phyloP scores from a whole-genome alignment of 2,113 vertebrate genomes.

The Limanda limanda region DNA sequence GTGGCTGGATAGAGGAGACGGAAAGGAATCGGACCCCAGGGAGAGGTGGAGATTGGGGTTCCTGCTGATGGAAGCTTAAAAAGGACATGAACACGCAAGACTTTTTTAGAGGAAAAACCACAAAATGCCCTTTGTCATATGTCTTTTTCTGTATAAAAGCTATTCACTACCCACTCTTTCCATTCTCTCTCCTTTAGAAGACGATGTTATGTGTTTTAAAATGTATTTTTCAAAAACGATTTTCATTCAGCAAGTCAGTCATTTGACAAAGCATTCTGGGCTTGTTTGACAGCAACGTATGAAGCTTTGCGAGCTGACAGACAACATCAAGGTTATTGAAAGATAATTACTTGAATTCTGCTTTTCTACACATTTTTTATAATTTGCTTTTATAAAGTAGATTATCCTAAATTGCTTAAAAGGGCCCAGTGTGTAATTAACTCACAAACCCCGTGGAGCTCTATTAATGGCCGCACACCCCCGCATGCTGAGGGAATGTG shows the following conservation, averaged over 20 bases:
- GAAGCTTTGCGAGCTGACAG: background rate
- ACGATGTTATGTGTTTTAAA: background rate
- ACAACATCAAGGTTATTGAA: background rate
- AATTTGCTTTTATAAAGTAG: constrained; percentile 27
- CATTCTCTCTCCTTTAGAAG: constrained; percentile 20
- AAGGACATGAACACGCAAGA: constrained; percentile 65
- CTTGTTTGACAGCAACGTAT: too few species aligned
- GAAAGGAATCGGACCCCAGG: constrained; percentile 66
- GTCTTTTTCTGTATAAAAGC: constrained; percentile 20
- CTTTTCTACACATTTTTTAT: background rate
- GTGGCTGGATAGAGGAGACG: constrained; percentile 40
- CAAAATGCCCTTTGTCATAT: constrained; percentile 12
- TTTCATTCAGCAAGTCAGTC: constrained; percentile 24
- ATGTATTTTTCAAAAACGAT: too few species aligned
- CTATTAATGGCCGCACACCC: constrained; percentile 23
- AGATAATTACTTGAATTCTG: background rate
- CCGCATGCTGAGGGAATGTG: constrained; percentile 7
- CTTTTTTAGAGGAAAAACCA: constrained; percentile 36
- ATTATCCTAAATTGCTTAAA: constrained; percentile 39
- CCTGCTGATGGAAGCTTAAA: constrained; percentile 80
- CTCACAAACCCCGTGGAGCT: constrained; percentile 22
- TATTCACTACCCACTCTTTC: constrained; percentile 26
- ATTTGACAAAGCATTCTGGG: constrained; percentile 1
- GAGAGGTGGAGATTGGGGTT: constrained; percentile 61
- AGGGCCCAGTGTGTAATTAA: constrained; percentile 46